Evolutionary conservation across 2,797 vertebrate genomes (phyloP), one percentile per base, ranked within the genome.

Genomic region (Cephalopachus bancanus): DNA sequence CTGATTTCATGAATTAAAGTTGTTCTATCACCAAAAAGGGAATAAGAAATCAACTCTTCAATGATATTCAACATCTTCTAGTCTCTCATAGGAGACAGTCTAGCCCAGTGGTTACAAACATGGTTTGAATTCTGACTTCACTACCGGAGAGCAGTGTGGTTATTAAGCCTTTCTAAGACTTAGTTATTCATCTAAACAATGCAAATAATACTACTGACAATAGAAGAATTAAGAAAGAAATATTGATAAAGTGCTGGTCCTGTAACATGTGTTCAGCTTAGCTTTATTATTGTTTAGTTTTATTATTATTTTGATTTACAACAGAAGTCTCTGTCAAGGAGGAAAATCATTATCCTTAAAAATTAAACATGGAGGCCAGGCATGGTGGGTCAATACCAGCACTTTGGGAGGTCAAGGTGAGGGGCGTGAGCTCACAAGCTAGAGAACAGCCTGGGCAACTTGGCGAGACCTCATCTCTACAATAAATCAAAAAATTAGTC

Each of bases 331-430:
- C 72, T 71, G 28, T 28, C 60, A 72, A 94, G 51, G 4, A 81
- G 15, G 3, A 30, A 84, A 89, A 67, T 74, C 71, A 80, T 37
- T 62, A 19, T 53, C 93, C 74, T 92, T 88, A 57, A 89, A 91
- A 96, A 78, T 44, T 12, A 19, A 69, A 33, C n/a, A 69, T 19
- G 17, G 26, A 19, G 65, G 65, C 7, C 65, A 33, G 30, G 44
- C 44, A 44, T 44, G 44, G 44, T 44, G 44, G 44, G 44, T 44
- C 44, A 44, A 44, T 44, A 44, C 44, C 44, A 44, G 6, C 44
- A 5, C 44, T 44, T 44, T 44, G 44, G 44, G 44, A 44, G 44
- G 6, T 44, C 44, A 44, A 44, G 44, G 44, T 44, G 44, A 44
- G 44, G 44, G 44, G 44, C 44, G 3, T 44, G 44, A 44, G 44